Evolutionary conservation across 2,888 invertebrate species (phyloP), one percentile per base, ranked within the genome.

Genomic region (Blastobasis adustella): DNA sequence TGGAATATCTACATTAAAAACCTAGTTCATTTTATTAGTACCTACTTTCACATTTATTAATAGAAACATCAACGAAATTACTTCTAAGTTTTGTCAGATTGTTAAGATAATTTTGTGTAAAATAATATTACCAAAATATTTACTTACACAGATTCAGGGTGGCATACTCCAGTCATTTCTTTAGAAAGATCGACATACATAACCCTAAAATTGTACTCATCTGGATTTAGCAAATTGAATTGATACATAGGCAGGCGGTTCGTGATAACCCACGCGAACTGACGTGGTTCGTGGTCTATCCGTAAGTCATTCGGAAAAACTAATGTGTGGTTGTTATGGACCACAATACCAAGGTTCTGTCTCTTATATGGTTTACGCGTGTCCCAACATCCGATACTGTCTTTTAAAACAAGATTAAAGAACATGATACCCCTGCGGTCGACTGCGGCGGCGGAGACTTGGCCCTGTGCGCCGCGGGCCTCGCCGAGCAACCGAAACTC

Each of bases 351-450:
- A 49, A 94, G 76, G 71, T 94, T 94, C 9, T 86, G 79, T 10
- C 90, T 86, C 45, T 82, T 89, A 63, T 95, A 95, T 0, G 93
- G 91, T 63, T 93, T 94, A n/a, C 91, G 86, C 4, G 93, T 93
- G 67, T 96, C 93, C 96, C 96, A 96, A 76, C 96, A 96, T 58
- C 93, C 94, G 47, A 96, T 90, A 55, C 93, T 91, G 75, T 95
- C 94, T 55, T 91, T 90, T 52, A 94, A 93, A 50, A 95, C 92
- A 75, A 95, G 91, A 87, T 96, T 95, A 73, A 90, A 95, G 80
- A 94, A 95, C 91, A 95, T 92, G 10, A 96, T 90, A 55, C 93
- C 94, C 69, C 92, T 92, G 61, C 91, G 89, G 70, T 94, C 93
- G 66, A 95, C 91, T 39, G 92, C 93, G 39, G 93, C 91, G 41